Evolutionary conservation across 2,797 vertebrate genomes (phyloP), one percentile per base, ranked within the genome.

Genomic region (Crenichthys baileyi): DNA sequence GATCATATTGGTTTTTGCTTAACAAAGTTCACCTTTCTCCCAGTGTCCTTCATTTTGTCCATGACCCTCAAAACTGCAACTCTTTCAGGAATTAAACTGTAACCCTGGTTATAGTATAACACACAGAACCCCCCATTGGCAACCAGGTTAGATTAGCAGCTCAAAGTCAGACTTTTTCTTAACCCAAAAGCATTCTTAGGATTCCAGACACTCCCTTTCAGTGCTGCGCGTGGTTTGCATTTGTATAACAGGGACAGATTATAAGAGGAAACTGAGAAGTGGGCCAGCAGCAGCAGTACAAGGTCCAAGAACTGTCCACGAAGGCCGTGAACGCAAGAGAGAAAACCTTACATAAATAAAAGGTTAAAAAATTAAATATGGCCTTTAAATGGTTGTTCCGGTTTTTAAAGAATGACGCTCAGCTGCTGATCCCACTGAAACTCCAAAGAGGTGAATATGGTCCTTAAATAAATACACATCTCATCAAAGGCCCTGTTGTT

Each of bases 81-180:
- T 70, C 75, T 80, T 16, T 29, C 56, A 71, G 71, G 60, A 81
- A 89, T 90, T 83, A 90, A 93, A 93, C 72, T 87, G 78, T 93
- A 92, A 94, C 93, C 6, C 77, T 86, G 78, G 93, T 95, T 95
- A 94, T 58, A 91, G 87, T 83, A 88, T 94, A 94, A 94, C 93
- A 58, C 1, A 3, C 79, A 60, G 77, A 41, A 72, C 76, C 79
- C 79, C 36, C 26, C 79, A 85, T 70, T 26, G 76, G 77, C 80
- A 77, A 79, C 79, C 77, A 86, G 82, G 84, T 85, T 77, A 82
- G 88, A 92, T 92, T 83, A 88, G 84, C 56, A 85, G 91, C 91
- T 93, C 88, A 94, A 94, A 93, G 93, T 93, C 85, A 83, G 85
- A 87, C 91, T 94, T 94, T 92, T 94, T 94, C 86, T 91, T 81